These are phyloP conservation scores for Hanleya hanleyi DNA, from an alignment of 2,888 invertebrate species.

Conservation along the genomic window DNA sequence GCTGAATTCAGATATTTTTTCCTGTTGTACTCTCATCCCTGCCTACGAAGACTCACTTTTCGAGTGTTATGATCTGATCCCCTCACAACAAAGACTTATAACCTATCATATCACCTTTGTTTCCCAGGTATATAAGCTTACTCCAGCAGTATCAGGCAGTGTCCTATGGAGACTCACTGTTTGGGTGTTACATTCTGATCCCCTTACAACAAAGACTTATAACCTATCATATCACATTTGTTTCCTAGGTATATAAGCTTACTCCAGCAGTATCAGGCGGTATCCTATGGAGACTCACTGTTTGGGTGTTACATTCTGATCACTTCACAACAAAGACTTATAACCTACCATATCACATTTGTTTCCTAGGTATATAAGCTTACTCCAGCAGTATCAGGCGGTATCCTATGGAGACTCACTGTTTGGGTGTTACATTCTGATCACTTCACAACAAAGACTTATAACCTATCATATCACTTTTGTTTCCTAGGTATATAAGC, in stretches of 20 bases:
- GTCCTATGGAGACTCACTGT: slow-evolving; percentile 90
- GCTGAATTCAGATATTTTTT: too few relatives aligned
- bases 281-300: slow-evolving; percentile 89
- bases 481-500: slow-evolving; percentile 76
- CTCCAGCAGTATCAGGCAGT: slow-evolving; percentile 91
- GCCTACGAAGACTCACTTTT: slow-evolving; percentile 89
- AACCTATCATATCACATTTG: too few relatives aligned
- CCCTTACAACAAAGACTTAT: slow-evolving; percentile 88
- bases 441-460: slow-evolving; percentile 89
- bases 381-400: slow-evolving; percentile 90
- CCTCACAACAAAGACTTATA: slow-evolving; percentile 86
- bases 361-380: slow-evolving; percentile 77
- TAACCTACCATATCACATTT: too few relatives aligned
- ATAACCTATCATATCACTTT: too few relatives aligned
- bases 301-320: slow-evolving; percentile 88
- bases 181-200: slow-evolving; percentile 86
- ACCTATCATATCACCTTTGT: too few relatives aligned
- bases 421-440: slow-evolving; percentile 86
- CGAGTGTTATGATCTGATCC: slow-evolving; percentile 86
- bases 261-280: slow-evolving; percentile 89
- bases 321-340: slow-evolving; percentile 88
- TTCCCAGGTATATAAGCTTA: slow-evolving; percentile 78
- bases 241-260: slow-evolving; percentile 78
- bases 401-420: slow-evolving; percentile 91
- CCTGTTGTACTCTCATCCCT: too few relatives aligned